Base-by-base conservation (phyloP, 2,113 vertebrate species). In the Cettia cetti region DNA sequence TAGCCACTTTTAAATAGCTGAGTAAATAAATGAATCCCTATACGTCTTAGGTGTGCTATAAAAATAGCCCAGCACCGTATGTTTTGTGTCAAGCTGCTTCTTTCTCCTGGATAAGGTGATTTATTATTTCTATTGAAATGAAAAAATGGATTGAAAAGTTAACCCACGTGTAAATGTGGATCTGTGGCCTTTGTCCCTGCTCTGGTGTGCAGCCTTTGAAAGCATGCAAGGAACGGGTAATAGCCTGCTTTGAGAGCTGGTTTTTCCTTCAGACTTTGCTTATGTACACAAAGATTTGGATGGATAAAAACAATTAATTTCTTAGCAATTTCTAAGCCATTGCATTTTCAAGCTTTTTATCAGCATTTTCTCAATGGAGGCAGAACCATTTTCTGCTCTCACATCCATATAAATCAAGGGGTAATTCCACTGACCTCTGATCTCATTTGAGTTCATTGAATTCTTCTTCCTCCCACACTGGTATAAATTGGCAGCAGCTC, bases 1-100 rank as follows among this genome's bases (percentile, higher is more conserved):
- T 89, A 92, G 91, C 79, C 95, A 95, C 94, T 98, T 98, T 98
- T 97, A 98, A 98, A 97, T 96, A 97, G 92, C 90, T 95, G 85
- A 97, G 93, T 96, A 97, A 97, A 98, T 98, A 96, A 97, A 97
- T 95, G 92, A 95, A 96, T 97, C 82, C 78, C 87, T 97, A 56
- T 97, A 90, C 77, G 79, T 97, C 86, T 97, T 98, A 97, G 92
- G 87, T 96, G 70, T 93, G 91, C 96, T 97, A 88, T 97, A 96
- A 97, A 97, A 98, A 97, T 95, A 97, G 95, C 82, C 95, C 82
- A 69, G 91, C 77, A 84, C 91, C 30, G n/a, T 95, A 96, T 97
- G 95, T 94, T 97, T 97, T 96, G 60, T 97, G 96, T 97, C 96
- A 96, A 47, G 54, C 70, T 95, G 78, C 93, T 97, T 71, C 89